A percentile compares a stretch with the other conserved stretches of the same genome.
Conservation (phyloP, 2,113 vertebrate genomes). For the Myrmophylax atrothorax region DNA sequence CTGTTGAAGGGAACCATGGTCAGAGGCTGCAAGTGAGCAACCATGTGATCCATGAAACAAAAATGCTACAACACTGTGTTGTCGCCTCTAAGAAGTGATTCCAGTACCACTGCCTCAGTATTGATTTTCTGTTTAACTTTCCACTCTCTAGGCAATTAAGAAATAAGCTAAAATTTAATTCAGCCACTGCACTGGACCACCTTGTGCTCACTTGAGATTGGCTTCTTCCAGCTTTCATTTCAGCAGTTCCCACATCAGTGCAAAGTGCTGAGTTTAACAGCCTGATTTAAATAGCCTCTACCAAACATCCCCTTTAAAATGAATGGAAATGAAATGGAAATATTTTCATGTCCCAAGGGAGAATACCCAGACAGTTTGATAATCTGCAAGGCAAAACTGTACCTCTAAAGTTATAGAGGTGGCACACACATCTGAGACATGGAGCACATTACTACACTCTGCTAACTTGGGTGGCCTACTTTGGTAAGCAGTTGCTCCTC, state of each 20-base stretch:
- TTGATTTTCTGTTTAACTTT: neutral
- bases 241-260: neutral
- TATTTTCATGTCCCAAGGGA: neutral
- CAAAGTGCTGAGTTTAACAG: neutral
- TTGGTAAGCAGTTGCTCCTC: neutral
- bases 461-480: neutral
- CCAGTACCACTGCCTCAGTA: neutral
- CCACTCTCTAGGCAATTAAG: neutral
- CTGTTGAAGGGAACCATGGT: fast-evolving
- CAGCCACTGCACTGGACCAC: neutral
- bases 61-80: neutral
- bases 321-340: conserved; percentile 49
- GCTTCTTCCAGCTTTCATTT: neutral
- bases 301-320: neutral
- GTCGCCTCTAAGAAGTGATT: neutral
- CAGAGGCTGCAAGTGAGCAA: neutral
- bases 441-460: neutral
- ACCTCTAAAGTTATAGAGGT: neutral
- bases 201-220: fast-evolving
- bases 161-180: neutral
- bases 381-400: conserved; percentile 58
- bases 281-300: neutral
- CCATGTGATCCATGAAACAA: neutral
- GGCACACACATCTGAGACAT: neutral
- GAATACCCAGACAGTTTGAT: conserved; percentile 12